phyloP scores from a whole-genome alignment of 2,113 vertebrate species.

The Oenanthe melanoleuca region DNA sequence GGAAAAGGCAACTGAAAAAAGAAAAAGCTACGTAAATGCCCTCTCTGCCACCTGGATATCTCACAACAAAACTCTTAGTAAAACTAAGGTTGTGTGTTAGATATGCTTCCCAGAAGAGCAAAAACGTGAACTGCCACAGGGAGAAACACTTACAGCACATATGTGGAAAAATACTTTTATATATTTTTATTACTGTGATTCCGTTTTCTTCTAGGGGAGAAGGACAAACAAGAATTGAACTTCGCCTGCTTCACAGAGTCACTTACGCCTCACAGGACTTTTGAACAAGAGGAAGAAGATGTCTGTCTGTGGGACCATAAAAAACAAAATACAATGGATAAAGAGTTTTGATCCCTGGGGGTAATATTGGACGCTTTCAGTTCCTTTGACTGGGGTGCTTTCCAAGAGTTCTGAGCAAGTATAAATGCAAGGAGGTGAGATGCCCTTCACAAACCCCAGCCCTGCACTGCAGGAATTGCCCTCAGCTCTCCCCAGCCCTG shows the following conservation, averaged over 20 bases:
- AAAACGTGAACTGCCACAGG: not conserved
- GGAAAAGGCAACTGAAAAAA: not conserved
- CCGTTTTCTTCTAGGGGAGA: not conserved
- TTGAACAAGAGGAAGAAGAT: not conserved
- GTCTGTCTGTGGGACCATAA: not conserved
- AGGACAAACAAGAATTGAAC: not conserved
- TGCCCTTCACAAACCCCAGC: accelerated
- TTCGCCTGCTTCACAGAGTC: accelerated
- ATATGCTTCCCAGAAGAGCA: not conserved
- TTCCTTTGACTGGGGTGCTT: not conserved
- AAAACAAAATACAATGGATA: not conserved
- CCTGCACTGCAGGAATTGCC: not conserved
- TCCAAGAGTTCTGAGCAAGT: not conserved
- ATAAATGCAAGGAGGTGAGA: not conserved
- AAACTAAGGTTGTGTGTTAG: not conserved
- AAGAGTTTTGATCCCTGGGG: not conserved
- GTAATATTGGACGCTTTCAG: not conserved
- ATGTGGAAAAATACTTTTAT: not conserved
- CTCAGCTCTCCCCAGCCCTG: not conserved
- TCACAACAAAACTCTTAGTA: not conserved
- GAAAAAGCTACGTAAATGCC: accelerated
- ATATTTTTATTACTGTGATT: not conserved
- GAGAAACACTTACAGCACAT: not conserved
- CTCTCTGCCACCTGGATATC: not conserved
- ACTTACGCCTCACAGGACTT: accelerated